These are phyloP conservation scores for Bemisia tabaci DNA, from an alignment of 1,140 invertebrate species.

Conservation along the genomic window DNA sequence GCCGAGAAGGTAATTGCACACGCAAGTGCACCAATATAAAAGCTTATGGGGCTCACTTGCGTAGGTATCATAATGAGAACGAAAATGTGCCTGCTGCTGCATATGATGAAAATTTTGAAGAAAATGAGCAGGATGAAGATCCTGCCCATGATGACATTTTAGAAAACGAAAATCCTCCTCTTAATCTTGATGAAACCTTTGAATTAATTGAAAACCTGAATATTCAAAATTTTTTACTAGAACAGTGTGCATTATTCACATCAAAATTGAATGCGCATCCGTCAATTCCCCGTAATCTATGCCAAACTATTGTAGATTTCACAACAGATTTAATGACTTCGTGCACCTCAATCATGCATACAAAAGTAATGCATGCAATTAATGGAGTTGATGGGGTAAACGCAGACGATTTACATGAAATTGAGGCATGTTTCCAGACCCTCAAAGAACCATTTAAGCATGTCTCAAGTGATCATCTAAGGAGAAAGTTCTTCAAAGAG, in stretches of 20 bases:
- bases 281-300: background rate
- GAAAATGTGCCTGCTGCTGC: too few relatives aligned
- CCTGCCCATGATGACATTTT: too few relatives aligned
- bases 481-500: background rate
- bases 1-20: too few relatives aligned
- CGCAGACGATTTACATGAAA: too few relatives aligned
- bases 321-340: background rate
- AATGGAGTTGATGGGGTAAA: background rate
- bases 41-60: too few relatives aligned
- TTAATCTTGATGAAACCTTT: too few relatives aligned
- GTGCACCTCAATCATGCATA: background rate
- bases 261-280: background rate
- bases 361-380: background rate
- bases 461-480: background rate
- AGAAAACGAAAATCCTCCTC: too few relatives aligned
- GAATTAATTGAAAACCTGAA: background rate
- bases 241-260: background rate
- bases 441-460: background rate
- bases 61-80: too few relatives aligned
- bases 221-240: background rate
- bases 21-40: too few relatives aligned
- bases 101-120: too few relatives aligned
- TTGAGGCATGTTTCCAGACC: background rate
- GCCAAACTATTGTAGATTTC: background rate
- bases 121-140: too few relatives aligned